Evolutionary conservation across 1,140 invertebrate species (phyloP).

Genomic region (Drosophila pandora): DNA sequence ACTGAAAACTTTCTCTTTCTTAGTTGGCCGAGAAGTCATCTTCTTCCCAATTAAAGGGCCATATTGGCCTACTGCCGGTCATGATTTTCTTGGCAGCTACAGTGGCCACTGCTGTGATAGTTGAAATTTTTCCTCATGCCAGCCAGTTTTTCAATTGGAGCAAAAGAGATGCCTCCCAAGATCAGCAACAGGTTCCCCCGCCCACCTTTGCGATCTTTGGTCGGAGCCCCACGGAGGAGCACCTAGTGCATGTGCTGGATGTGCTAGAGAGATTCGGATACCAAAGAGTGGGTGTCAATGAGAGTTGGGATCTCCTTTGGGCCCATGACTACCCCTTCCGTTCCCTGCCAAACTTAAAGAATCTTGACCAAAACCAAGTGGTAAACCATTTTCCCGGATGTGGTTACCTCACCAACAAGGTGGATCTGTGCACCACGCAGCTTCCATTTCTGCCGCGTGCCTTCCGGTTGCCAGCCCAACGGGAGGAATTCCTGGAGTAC

Average conservation of each 20-base stretch:
- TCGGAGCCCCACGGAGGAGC: constrained; percentile 85
- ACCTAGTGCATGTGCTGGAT: constrained; percentile 90
- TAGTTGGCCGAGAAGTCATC: constrained; percentile 24
- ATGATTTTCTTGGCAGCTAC: constrained; percentile 63
- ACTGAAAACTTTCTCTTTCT: constrained; percentile 46
- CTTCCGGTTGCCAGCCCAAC: constrained; percentile 93
- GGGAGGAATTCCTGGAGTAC: constrained; percentile 89
- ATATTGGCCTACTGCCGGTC: constrained; percentile 47
- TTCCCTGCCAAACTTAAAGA: constrained; percentile 85
- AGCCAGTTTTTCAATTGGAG: constrained; percentile 18
- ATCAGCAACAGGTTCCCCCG: background rate
- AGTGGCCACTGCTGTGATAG: constrained; percentile 56
- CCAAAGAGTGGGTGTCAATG: constrained; percentile 84
- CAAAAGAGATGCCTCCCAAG: background rate
- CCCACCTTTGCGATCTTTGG: constrained; percentile 84
- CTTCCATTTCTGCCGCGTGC: constrained; percentile 92
- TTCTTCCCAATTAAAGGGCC: background rate
- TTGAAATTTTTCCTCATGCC: constrained; percentile 54
- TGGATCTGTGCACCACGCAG: constrained; percentile 92
- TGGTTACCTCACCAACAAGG: constrained; percentile 97
- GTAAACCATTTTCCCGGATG: constrained; percentile 98
- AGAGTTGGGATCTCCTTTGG: constrained; percentile 96
- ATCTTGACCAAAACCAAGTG: constrained; percentile 89
- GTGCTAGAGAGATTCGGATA: constrained; percentile 91
- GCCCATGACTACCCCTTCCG: constrained; percentile 96